Base-by-base conservation (phyloP, 2,888 invertebrate genomes). In the Allygus modestus region DNA sequence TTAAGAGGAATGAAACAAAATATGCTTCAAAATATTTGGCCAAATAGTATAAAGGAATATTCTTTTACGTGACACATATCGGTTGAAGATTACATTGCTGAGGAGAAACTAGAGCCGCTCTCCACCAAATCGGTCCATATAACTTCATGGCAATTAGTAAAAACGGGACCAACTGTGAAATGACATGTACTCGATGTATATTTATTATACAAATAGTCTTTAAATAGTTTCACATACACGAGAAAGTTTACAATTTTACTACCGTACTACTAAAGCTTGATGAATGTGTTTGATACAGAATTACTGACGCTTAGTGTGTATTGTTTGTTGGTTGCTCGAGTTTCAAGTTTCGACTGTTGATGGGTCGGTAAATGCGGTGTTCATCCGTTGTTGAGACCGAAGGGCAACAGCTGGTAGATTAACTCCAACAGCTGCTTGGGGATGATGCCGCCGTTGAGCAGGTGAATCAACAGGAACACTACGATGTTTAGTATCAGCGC, bases 341-440 rank as follows among this genome's bases (percentile, higher is more conserved):
- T 58, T 4, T 1, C 20, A 23, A 15, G 58, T 58, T 58, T 58
- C 7, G 23, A 9, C 12, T 23, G 20, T 31, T 65, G 20, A 23
- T 26, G 26, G 26, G 28, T 65, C 20, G 31, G 28, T 65, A 65
- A 65, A 65, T 65, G 65, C 65, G 58, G 31, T 31, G 65, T 15
- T 65, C 65, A 73, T 23, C 73, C 73, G 73, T 73, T 73, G 73
- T 73, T 73, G 73, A 73, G 73, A 23, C 41, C 37, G 41, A 73
- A 37, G 41, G 73, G 73, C 41, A 73, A 41, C 20, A 73, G 73
- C n/a, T 73, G 73, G 41, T 73, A 73, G 73, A 73, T 41, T 20
- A 73, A 23, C 20, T 73, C 73, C 15, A 73, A 28, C 41, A 73
- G 41, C 73, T 73, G 73, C 73, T 73, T 73, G 73, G 73, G 73